Conservation (phyloP, 2,888 invertebrate species). For the Sphecodes monilicornis region DNA sequence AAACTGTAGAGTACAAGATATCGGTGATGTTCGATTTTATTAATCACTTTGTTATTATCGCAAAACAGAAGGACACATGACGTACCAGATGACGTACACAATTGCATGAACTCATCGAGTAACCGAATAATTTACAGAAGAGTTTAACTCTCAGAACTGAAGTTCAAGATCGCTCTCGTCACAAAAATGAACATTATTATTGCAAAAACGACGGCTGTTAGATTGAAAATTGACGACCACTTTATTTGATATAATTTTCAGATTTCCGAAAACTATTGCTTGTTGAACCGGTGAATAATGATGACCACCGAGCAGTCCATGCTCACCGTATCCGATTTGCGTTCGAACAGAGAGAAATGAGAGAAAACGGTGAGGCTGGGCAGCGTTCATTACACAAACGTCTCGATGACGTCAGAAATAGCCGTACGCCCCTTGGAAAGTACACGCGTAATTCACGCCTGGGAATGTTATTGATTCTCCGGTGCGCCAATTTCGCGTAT, state of each 20-base stretch:
- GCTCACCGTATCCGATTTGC: constrained; percentile 29
- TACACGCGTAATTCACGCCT: constrained; percentile 61
- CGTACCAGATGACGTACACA: too few relatives aligned
- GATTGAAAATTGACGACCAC: not conserved
- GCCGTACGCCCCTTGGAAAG: constrained; percentile 66
- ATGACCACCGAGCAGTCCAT: constrained; percentile 23
- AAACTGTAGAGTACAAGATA: too few relatives aligned
- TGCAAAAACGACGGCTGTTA: not conserved
- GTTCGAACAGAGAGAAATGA: constrained; percentile 8
- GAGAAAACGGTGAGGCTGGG: constrained; percentile 40
- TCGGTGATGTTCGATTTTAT: not conserved
- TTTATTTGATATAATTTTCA: not conserved
- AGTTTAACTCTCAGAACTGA: too few relatives aligned
- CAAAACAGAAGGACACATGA: too few relatives aligned
- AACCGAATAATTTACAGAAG: too few relatives aligned
- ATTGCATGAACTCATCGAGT: too few relatives aligned
- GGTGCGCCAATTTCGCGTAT: constrained; percentile 5
- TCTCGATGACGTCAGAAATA: constrained; percentile 70
- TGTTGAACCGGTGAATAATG: not conserved
- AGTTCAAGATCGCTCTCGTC: not conserved
- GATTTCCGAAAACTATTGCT: not conserved
- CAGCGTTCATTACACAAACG: constrained; percentile 72
- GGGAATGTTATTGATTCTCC: constrained; percentile 53
- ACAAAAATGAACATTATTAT: not conserved
- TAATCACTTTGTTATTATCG: too few relatives aligned